These are phyloP conservation scores for Bathybates hornii DNA, from an alignment of 2,113 vertebrate genomes.

Conservation along the genomic window DNA sequence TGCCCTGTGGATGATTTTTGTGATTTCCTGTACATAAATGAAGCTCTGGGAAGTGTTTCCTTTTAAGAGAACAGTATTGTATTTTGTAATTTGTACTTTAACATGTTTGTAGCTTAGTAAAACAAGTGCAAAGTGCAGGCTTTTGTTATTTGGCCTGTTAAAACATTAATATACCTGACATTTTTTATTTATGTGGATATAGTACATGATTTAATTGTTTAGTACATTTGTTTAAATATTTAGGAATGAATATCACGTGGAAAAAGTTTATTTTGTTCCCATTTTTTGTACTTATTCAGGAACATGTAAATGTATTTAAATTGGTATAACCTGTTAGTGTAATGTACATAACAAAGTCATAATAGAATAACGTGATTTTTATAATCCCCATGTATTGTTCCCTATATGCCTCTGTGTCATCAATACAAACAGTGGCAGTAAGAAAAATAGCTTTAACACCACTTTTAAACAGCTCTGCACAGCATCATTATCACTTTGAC, in stretches of 20 bases:
- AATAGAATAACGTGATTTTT: not conserved
- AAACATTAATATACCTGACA: not conserved
- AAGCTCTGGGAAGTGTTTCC: not conserved
- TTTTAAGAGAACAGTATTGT: not conserved
- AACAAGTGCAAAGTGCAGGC: not conserved
- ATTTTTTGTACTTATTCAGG: not conserved
- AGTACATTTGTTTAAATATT: not conserved
- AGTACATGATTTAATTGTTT: not conserved
- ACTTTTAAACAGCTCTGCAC: not conserved
- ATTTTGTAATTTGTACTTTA: too few species aligned
- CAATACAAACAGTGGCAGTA: not conserved
- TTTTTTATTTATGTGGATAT: not conserved
- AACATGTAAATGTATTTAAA: not conserved
- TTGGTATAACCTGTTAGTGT: not conserved
- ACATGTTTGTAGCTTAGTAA: not conserved
- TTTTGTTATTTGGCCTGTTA: not conserved
- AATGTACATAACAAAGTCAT: not conserved
- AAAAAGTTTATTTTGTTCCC: not conserved
- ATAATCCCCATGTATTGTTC: not conserved
- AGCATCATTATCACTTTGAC: not conserved
- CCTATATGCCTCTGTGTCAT: not conserved
- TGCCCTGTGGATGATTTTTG: not conserved
- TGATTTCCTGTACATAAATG: not conserved
- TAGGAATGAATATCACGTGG: not conserved
- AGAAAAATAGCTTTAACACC: not conserved